Evolutionary conservation across 2,888 invertebrate species (phyloP), one percentile per base, ranked within the genome.

Genomic region (Isoperla grammatica): DNA sequence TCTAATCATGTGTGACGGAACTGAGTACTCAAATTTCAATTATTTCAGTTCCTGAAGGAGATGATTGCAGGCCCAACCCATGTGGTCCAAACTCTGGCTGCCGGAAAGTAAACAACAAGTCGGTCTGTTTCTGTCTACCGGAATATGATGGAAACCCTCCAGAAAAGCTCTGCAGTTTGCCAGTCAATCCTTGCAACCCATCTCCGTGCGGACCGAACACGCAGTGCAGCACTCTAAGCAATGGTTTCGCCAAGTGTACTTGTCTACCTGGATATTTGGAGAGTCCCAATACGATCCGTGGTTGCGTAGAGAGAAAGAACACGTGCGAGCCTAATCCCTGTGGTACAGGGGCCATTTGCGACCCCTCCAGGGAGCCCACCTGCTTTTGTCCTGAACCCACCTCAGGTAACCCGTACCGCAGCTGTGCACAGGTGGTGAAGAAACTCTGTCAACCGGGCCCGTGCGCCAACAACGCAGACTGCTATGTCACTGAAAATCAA

Each of bases 161-260:
- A 20, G 74, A 79, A 53, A 77, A 81, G 54, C 81, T 82, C 1
- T 92, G 92, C 68, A 79, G 80, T 65, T 71, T 90, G 62, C 89
- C 89, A 17, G 80, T 79, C 61, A 87, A 87, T 70, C 90, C 91
- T 4, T 93, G 93, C 70, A 85, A 87, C 67, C 86, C 90, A 29
- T 90, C 90, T 12, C 89, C 90, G 0, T 94, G 93, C 71, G 93
- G 93, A 12, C 90, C 90, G 8, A 93, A 92, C 69, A 92, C 92
- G 1, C 90, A 90, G 72, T 93, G 94, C 69, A 79, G 87, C 1
- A 78, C 88, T 54, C 75, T 90, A 56, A 77, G 80, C 56, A 90
- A 89, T 67, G 91, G 90, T 56, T 88, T 90, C 71, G 85, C 92
- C 0, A 90, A 91, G 75, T 95, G 95, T 70, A 91, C 90, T 19